Base-by-base conservation (phyloP, 92 coral and sea anemone species). In the Actinostola sp. region DNA sequence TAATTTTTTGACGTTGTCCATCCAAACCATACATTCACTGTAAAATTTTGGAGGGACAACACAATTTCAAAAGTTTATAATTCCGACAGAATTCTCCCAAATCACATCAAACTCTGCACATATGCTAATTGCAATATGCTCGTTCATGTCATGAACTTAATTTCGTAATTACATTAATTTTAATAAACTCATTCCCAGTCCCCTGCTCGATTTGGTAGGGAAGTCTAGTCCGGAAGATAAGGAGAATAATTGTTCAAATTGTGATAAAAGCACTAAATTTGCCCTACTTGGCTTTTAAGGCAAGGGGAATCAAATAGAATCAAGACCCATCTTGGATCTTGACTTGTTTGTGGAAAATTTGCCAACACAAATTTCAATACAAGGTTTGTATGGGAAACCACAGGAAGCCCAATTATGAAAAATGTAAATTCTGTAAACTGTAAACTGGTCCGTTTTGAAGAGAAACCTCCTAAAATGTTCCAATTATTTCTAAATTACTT, bases 231-330 rank as follows among this genome's bases (percentile, higher is more conserved):
- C 51, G 61, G 80, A 61, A 60, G 80, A 74, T 74, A 62, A 61
- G 80, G 9, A 25, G 39, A 23, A 61, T 2, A 53, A 50, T 50
- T 64, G 55, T 66, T 60, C 56, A 76, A 65, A 44, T 50, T 52
- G 50, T 8, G 73, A 66, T 29, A 63, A 32, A 74, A 74, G 80
- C 32, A 50, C 56, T 74, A 76, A 76, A 76, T 35, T 65, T 65
- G 26, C 38, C 34, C 43, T 66, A 29, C 41, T 0, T 63, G 29
- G n/a, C 29, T 36, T 33, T 64, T 41, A 48, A 35, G 33, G 63
- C 59, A 33, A 33, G 63, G 34, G 24, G 12, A 77, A 67, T 58
- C 51, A 67, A 29, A 56, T 28, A 77, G 44, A 58, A 67, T 59
- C 33, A 49, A 49, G 80, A 74, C 71, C 80, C 71, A 61, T 43